phyloP scores from a whole-genome alignment of 2,797 vertebrate genomes.

The Taeniopygia guttata region DNA sequence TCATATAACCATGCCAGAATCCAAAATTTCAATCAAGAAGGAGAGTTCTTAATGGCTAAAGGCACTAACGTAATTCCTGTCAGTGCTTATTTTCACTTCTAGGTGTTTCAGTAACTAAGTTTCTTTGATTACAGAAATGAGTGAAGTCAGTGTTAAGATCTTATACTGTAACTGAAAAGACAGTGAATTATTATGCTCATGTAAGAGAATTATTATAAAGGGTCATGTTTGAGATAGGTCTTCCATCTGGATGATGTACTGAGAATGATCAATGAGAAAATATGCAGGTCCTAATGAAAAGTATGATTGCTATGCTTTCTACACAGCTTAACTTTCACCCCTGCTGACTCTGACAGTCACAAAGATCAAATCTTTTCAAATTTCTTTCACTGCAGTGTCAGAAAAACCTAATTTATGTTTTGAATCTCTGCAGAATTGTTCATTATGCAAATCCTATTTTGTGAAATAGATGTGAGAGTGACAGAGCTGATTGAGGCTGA shows the following conservation, averaged over 20 bases:
- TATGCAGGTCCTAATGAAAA: slow-evolving; percentile 26
- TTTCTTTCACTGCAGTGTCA: slow-evolving; percentile 31
- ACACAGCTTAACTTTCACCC: slow-evolving; percentile 33
- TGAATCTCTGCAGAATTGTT: slow-evolving; percentile 53
- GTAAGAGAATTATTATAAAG: slow-evolving; percentile 1
- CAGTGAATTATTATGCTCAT: neutral
- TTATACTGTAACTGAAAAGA: slow-evolving; percentile 2
- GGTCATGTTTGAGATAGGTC: neutral
- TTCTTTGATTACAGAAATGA: slow-evolving; percentile 27
- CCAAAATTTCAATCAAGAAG: neutral
- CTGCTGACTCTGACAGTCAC: slow-evolving; percentile 27
- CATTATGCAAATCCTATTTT: slow-evolving; percentile 62
- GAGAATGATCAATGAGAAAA: slow-evolving; percentile 48
- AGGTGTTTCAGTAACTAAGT: slow-evolving; percentile 1
- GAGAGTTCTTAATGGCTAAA: neutral
- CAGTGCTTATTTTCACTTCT: neutral
- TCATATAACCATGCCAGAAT: neutral
- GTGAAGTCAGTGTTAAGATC: neutral
- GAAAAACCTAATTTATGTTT: slow-evolving; percentile 53
- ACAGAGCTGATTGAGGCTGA: slow-evolving; percentile 2
- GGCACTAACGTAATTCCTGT: neutral
- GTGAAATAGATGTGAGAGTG: slow-evolving; percentile 22
- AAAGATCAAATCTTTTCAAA: slow-evolving; percentile 45
- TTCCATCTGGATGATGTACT: neutral
- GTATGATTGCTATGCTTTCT: slow-evolving; percentile 41